Base-by-base conservation (phyloP, 2,797 vertebrate species). In the Taenioides sp. region DNA sequence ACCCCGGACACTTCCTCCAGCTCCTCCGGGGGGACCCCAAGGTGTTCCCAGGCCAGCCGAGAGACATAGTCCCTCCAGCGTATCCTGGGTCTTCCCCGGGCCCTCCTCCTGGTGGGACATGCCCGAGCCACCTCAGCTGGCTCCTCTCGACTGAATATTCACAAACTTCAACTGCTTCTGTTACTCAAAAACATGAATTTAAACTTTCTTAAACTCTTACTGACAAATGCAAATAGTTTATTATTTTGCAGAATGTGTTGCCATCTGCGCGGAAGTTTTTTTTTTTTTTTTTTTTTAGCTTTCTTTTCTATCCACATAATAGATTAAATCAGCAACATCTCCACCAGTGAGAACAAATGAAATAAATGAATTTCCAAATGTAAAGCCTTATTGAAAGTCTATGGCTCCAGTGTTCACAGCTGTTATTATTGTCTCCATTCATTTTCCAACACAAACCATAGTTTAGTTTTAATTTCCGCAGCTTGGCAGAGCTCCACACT, bases 361-460 rank as follows among this genome's bases (percentile, higher is more conserved):
- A 65, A 25, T 50, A 18, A 65, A 65, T 50, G 9, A 11, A 65
- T 50, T 50, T 27, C 22, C 25, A 20, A 20, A 67, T 50, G 27
- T 54, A 34, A 54, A 55, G 65, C 65, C 50, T 31, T 67, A 52
- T 31, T 31, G 65, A 54, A 55, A 28, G 10, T 28, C 49, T 54
- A 49, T 50, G 63, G 22, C 2, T 1, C n/a, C 66, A 0, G 5
- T 57, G 10, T 70, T 80, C n/a, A 18, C 28, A 37, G n/a, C 37
- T 68, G 12, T 25, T 50, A 63, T 71, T 50, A 22, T 65, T 69
- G 71, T 66, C 70, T 75, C 70, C 40, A 76, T 67, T 49, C 20
- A 16, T 68, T 72, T 72, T 67, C 58, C 43, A 52, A 27, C 43
- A 49, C 74, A 40, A 54, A 71, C 64, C 28, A 3, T 54, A 23